These are phyloP conservation scores for Nephrotoma appendiculata DNA, from an alignment of 2,888 invertebrate genomes.

Conservation along the genomic window DNA sequence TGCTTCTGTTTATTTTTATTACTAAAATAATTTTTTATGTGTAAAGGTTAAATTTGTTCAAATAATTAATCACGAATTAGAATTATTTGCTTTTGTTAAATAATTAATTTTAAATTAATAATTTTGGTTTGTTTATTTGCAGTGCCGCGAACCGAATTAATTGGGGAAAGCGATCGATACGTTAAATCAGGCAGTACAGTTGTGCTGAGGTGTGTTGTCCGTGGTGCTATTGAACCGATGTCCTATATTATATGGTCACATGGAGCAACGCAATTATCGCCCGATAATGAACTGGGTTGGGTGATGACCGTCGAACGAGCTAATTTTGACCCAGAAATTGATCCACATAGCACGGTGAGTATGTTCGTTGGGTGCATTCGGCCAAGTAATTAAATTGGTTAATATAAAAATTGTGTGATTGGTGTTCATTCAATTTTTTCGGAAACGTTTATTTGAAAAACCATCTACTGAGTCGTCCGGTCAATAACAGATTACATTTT, in stretches of 20 bases:
- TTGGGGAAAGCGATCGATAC: constrained; percentile 78
- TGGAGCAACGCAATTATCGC: constrained; percentile 30
- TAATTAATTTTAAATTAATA: not conserved
- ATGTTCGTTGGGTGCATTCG: not conserved
- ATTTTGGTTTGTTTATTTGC: constrained; percentile 15
- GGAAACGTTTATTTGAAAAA: too few relatives aligned
- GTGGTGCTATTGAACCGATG: constrained; percentile 80
- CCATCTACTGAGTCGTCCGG: too few relatives aligned
- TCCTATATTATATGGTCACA: constrained; percentile 94
- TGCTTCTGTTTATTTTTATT: too few relatives aligned
- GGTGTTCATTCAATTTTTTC: too few relatives aligned
- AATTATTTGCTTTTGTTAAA: not conserved
- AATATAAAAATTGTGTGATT: too few relatives aligned
- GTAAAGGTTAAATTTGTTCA: not conserved
- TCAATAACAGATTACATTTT: too few relatives aligned
- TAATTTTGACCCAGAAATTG: constrained; percentile 10
- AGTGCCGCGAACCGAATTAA: constrained; percentile 87
- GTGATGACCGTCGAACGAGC: constrained; percentile 31
- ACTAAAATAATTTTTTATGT: not conserved
- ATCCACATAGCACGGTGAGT: constrained; percentile 30
- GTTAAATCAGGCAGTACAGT: constrained; percentile 85
- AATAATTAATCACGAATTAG: not conserved
- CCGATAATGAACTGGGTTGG: constrained; percentile 29
- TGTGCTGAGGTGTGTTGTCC: constrained; percentile 76
- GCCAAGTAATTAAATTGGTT: too few relatives aligned